phyloP scores from a whole-genome alignment of 2,797 vertebrate species.

The Cossypha dichroa region DNA sequence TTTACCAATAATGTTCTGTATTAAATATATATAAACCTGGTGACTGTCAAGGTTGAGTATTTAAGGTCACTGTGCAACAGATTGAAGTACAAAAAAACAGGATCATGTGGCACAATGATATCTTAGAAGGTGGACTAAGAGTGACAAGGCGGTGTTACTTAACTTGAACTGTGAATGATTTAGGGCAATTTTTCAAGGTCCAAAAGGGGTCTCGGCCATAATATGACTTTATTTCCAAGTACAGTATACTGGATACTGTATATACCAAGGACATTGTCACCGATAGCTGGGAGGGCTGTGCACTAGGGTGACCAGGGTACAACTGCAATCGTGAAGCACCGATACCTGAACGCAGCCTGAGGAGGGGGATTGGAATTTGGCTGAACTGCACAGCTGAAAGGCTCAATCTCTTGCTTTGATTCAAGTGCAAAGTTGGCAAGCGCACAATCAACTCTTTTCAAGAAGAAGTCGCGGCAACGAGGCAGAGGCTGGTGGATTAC shows the following conservation, averaged over 20 bases:
- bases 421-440: conserved; percentile 34
- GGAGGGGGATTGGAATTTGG: background rate
- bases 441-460: conserved; percentile 25
- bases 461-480: conserved; percentile 39
- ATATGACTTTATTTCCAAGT: background rate
- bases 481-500: conserved; percentile 50
- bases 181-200: background rate
- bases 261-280: background rate
- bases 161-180: background rate
- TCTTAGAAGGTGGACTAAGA: background rate
- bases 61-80: background rate
- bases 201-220: background rate
- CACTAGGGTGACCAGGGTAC: accelerated
- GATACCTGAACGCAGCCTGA: background rate
- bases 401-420: background rate
- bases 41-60: background rate
- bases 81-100: background rate
- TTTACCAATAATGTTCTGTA: background rate
- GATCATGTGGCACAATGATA: background rate
- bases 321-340: background rate
- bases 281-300: background rate
- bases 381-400: background rate
- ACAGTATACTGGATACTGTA: background rate
- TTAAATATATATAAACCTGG: background rate
- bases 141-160: background rate